These are phyloP conservation scores for Apotomis capreana DNA, from an alignment of 2,888 invertebrate genomes.

Conservation along the genomic window DNA sequence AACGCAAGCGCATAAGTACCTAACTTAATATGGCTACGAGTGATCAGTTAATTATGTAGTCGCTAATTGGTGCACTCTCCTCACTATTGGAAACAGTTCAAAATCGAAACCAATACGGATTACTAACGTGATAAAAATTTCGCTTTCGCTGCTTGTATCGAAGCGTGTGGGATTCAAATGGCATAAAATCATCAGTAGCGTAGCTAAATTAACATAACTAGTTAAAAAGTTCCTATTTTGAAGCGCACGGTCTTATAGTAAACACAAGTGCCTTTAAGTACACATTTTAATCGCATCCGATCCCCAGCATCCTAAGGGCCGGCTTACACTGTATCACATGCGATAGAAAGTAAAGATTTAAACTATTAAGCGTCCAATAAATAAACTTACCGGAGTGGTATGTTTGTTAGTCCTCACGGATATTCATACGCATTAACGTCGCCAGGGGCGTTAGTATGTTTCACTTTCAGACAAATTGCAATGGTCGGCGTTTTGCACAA, in stretches of 20 bases:
- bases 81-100: conserved; percentile 10
- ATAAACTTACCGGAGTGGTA: conserved; percentile 76
- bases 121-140: conserved; percentile 7
- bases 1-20: conserved; percentile 1
- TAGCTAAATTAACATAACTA: conserved; percentile 48
- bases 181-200: conserved; percentile 45
- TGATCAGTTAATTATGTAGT: conserved; percentile 17
- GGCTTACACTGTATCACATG: conserved; percentile 43
- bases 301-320: conserved; percentile 46
- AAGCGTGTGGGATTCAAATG: conserved; percentile 29
- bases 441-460: conserved; percentile 50
- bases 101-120: conserved; percentile 1
- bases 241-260: conserved; percentile 15
- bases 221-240: conserved; percentile 47
- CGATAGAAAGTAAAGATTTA: conserved; percentile 52
- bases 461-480: conserved; percentile 38
- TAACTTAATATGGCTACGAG: background rate
- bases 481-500: conserved; percentile 53
- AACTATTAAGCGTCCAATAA: conserved; percentile 53
- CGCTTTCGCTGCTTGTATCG: conserved; percentile 35
- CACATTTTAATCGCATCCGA: conserved; percentile 27
- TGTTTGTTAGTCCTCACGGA: conserved; percentile 73
- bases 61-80: conserved; percentile 6
- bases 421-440: conserved; percentile 65
- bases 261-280: conserved; percentile 27